These are phyloP conservation scores for Amniataba percoides DNA, from an alignment of 2,797 vertebrate species.

Conservation along the genomic window DNA sequence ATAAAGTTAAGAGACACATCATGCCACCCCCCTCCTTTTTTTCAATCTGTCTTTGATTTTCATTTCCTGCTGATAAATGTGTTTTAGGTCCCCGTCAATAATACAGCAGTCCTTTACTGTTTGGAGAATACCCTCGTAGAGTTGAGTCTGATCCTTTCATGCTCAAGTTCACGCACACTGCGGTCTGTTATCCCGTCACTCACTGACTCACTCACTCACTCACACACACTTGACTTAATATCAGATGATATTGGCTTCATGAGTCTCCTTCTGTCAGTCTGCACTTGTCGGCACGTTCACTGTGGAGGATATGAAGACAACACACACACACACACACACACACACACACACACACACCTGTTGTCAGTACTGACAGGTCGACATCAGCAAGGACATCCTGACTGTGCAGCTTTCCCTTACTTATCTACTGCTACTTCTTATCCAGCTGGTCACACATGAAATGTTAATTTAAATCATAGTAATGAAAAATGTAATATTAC, in stretches of 20 bases:
- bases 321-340: too few species aligned
- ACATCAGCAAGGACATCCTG: too few species aligned
- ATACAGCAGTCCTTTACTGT: background rate
- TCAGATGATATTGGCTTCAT: accelerated
- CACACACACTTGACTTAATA: background rate
- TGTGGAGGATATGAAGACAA: too few species aligned
- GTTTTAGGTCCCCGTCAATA: too few species aligned
- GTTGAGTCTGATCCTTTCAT: too few species aligned
- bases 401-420: background rate
- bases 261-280: background rate
- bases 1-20: too few species aligned
- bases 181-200: background rate
- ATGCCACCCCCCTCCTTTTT: too few species aligned
- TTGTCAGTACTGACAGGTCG: background rate
- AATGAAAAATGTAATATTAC: too few species aligned
- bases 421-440: background rate
- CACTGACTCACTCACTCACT: conserved; percentile 14
- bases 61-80: background rate
- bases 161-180: background rate
- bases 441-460: background rate
- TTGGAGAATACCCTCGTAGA: background rate
- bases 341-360: background rate
- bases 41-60: background rate
- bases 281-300: background rate
- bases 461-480: too few species aligned